Conservation (phyloP, 2,113 vertebrate species). For the Chloroceryle aenea region DNA sequence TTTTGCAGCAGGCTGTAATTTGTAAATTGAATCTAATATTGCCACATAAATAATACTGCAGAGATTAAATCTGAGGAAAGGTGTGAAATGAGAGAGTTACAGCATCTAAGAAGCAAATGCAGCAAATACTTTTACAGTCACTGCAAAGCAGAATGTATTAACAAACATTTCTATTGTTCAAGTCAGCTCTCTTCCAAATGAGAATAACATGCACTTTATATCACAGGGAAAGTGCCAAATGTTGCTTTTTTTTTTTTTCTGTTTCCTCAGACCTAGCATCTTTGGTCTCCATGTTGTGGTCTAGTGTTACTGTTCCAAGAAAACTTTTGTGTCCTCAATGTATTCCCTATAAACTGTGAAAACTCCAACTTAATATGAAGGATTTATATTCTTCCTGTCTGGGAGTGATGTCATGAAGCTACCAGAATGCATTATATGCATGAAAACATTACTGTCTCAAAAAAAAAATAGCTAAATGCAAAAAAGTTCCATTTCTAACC, state of each 20-base stretch:
- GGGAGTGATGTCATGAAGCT: neutral
- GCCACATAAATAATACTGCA: conserved; percentile 62
- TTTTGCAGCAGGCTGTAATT: conserved; percentile 63
- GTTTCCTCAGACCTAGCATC: conserved; percentile 40
- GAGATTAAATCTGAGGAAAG: conserved; percentile 71
- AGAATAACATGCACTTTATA: conserved; percentile 74
- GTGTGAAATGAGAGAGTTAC: conserved; percentile 70
- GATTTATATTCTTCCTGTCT: neutral
- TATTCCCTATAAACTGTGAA: conserved; percentile 51
- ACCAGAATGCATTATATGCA: conserved; percentile 4
- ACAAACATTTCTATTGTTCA: conserved; percentile 70
- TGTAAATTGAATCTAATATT: conserved; percentile 66
- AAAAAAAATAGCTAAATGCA: neutral
- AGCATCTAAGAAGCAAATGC: conserved; percentile 60
- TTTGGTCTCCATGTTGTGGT: conserved; percentile 59
- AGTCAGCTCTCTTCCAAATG: conserved; percentile 66
- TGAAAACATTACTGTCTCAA: conserved; percentile 11
- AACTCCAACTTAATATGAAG: neutral
- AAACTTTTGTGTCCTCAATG: conserved; percentile 54
- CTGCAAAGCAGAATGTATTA: conserved; percentile 47
- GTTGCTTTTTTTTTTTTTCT: conserved; percentile 35
- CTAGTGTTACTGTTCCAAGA: conserved; percentile 60
- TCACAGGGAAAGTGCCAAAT: conserved; percentile 71
- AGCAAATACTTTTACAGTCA: conserved; percentile 58
- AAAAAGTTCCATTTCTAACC: conserved; percentile 60